phyloP scores from a whole-genome alignment of 2,888 invertebrate genomes.

The Incurvaria masculella region DNA sequence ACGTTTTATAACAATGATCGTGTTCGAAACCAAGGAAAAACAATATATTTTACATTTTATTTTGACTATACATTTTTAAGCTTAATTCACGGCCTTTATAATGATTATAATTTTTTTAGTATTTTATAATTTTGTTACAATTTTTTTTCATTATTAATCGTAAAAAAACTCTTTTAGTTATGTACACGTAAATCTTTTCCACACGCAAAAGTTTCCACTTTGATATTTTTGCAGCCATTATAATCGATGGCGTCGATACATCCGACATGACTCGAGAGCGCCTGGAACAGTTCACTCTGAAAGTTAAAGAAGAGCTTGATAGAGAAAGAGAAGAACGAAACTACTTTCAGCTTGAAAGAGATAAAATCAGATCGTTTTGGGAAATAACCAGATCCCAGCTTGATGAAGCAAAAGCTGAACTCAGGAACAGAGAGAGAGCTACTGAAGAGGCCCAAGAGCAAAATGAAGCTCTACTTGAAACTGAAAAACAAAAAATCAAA shows the following conservation, averaged over 20 bases:
- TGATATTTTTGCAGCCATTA: slow-evolving; percentile 41
- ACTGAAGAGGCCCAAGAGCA: slow-evolving; percentile 85
- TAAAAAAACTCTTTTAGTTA: too few species aligned
- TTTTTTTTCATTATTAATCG: too few species aligned
- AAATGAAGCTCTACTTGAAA: slow-evolving; percentile 83
- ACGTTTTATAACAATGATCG: too few species aligned
- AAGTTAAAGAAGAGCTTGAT: slow-evolving; percentile 87
- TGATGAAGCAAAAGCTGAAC: slow-evolving; percentile 74
- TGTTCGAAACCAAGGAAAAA: background rate
- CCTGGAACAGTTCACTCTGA: slow-evolving; percentile 82
- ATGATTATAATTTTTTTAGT: too few species aligned
- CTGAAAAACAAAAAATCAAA: slow-evolving; percentile 90
- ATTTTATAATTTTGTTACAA: too few species aligned
- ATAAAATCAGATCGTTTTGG: slow-evolving; percentile 94
- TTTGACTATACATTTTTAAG: background rate
- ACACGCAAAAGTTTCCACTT: background rate
- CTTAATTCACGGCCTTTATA: background rate
- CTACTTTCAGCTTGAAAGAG: slow-evolving; percentile 92
- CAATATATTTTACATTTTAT: background rate
- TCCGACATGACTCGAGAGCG: slow-evolving; percentile 91
- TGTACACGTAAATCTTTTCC: too few species aligned
- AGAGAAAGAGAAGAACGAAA: slow-evolving; percentile 93
- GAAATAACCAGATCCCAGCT: slow-evolving; percentile 89
- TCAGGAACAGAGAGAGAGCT: slow-evolving; percentile 68
- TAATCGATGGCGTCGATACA: slow-evolving; percentile 89